Conservation (phyloP, 2,888 invertebrate species). For the Antheraea assamensis region DNA sequence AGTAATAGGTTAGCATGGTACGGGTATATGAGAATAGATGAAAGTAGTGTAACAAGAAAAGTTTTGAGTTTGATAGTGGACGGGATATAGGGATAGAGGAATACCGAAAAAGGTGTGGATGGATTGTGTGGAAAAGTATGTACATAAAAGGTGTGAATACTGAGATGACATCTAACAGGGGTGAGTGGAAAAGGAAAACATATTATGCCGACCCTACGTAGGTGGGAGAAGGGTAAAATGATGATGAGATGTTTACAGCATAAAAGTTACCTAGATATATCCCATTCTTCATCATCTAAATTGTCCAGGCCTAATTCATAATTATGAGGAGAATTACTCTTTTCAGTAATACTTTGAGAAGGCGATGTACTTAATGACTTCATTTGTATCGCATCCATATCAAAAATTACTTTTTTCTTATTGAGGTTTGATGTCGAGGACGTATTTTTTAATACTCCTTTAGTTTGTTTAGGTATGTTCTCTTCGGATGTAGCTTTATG, state of each 20-base stretch:
- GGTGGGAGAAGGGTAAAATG: too few species aligned
- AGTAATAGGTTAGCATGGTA: too few species aligned
- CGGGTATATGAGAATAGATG: too few species aligned
- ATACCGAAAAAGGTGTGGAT: too few species aligned
- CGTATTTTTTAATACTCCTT: constrained; percentile 83
- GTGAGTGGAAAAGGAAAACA: too few species aligned
- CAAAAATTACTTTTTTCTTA: constrained; percentile 85
- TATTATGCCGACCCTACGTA: too few species aligned
- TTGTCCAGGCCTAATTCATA: constrained; percentile 66
- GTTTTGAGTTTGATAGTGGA: too few species aligned
- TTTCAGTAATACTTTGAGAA: constrained; percentile 74
- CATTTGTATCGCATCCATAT: constrained; percentile 82
- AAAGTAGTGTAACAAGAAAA: too few species aligned
- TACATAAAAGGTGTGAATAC: too few species aligned
- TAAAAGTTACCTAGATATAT: constrained; percentile 74
- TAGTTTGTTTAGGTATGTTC: constrained; percentile 61
- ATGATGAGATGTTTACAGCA: not conserved
- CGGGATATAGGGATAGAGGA: too few species aligned
- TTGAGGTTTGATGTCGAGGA: constrained; percentile 79
- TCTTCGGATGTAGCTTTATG: constrained; percentile 55
- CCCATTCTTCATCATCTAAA: constrained; percentile 78
- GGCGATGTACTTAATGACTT: constrained; percentile 78
- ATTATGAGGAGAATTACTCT: constrained; percentile 63
- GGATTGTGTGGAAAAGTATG: too few species aligned
- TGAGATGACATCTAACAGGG: too few species aligned